Base-by-base conservation (phyloP, 2,113 vertebrate genomes). In the Hippoglossus stenolepis region DNA sequence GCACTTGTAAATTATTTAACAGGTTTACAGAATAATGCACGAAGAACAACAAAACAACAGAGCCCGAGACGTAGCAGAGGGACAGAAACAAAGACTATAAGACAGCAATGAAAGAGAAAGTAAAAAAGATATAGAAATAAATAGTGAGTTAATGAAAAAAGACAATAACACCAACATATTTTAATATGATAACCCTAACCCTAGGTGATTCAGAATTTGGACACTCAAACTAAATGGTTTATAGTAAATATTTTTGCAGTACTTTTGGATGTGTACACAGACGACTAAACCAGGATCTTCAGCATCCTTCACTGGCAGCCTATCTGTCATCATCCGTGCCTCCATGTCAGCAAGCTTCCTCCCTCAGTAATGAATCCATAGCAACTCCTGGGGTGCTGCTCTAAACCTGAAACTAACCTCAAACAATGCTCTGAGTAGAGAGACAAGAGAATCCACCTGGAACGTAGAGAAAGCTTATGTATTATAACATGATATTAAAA, bases 271-370 rank as follows among this genome's bases (percentile, higher is more conserved):
- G 20, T 23, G 21, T 1, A 24, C 54, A 56, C 38, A 11, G 15
- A 43, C 23, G 40, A 47, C 18, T 59, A 45, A 51, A 45, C 31
- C 63, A 17, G 20, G 38, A 70, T 49, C 20, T 17, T 28, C 35
- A 17, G 1, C 15, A 18, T n/a, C 26, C 23, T 45, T 51, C 47
- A 51, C 61, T n/a, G 5, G 47, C 47, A 47, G 14, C 14, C 15
- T 20, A 24, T 62, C 51, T 72, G 47, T 43, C 15, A 38, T 45
- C 15, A 31, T 62, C 10, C 3, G 10, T 12, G 49, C 23, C 59
- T 67, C 49, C 45, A 62, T 47, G 74, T 61, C 59, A 31, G 64
- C 40, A 31, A 40, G 38, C 38, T 49, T 69, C 35, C 18, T 8
- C 51, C 51, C 20, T 54, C 51, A 68, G 47, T 20, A 1, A 35